Evolutionary conservation across 2,797 vertebrate species (phyloP), one percentile per base, ranked within the genome.

Genomic region (Oreonectes daqikongensis): DNA sequence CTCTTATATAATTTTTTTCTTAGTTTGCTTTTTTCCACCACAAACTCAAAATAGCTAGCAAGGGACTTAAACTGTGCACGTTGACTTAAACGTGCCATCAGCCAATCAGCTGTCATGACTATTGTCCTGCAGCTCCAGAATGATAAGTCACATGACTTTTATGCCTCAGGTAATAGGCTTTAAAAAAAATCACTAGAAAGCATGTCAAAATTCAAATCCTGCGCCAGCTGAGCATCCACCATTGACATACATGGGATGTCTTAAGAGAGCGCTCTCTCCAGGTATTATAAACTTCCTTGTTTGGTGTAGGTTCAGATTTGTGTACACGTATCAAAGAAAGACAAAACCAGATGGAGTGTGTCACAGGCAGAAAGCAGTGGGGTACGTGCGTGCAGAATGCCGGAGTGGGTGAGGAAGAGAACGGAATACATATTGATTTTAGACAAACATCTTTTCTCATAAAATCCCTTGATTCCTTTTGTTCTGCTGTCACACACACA

Each of bases 401-500:
- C 20, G 42, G 69, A 28, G 66, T 8, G 60, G 18, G 26, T 40
- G 77, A 81, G 65, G 71, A 69, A 81, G 78, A 70, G 63, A 50
- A 73, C 73, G 87, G 87, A 91, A 88, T 85, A 84, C 71, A 87
- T 92, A 93, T 93, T 90, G 91, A 93, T 93, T 92, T 92, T 89
- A 88, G 86, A 85, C 86, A 85, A 88, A 87, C 85, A 84, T 88
- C 83, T 86, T 83, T 83, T 87, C 2, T 30, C 60, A 28, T 87
- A 89, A 91, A 91, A 90, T 88, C 88, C 90, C 87, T 82, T 90
- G 90, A 92, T 92, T 92, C 90, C 88, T 91, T 92, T 92, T 91
- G 90, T 90, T 91, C 87, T 88, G 86, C 87, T 78, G 53, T 42
- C 40, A 68, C 35, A 57, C 26, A 86, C 87, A 86, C 81, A 3